Base-by-base conservation (phyloP, 2,888 invertebrate genomes). In the Calephelis perditalis region DNA sequence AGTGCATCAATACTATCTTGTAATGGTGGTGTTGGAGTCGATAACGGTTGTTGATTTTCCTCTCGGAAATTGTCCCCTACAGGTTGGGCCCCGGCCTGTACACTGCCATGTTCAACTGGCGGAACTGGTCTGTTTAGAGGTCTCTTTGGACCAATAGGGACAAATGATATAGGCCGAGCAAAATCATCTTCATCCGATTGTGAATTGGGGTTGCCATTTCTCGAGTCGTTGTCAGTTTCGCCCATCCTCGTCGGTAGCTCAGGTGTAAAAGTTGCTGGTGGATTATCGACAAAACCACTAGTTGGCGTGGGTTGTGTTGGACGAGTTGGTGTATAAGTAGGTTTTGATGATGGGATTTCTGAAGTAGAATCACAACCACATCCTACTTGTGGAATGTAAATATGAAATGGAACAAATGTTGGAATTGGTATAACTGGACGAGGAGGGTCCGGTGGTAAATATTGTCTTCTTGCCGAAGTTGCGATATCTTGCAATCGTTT, bases 171-270 rank as follows among this genome's bases (percentile, higher is more conserved):
- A 6, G 86, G 86, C 64, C 88, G 78, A 4, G 75, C 64, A n/a
- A 78, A 79, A 59, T 79, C 77, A 7, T 72, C 68, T 46, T 75
- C 74, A 67, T 80, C 68, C 45, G 69, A 63, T 64, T 71, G 69
- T 2, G 72, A 68, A 0, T 76, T 11, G 11, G 46, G 12, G 55
- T 55, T 44, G 73, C 71, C 63, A 9, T 70, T 65, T 1, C 71
- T 73, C 5, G 77, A 68, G 36, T 81, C 82, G 65, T 78, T 78
- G 6, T 73, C 57, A 3, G 78, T 65, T 2, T 79, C 60, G 3
- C 84, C 85, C 81, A 82, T 82, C 63, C 81, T 85, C 65, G 78
- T 81, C 57, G 76, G 75, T 3, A 74, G 69, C 59, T 86, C 84
- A 0, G 82, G 80, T 70, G 79, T 71, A 8, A 68, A 74, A 59